Evolutionary conservation across 2,797 vertebrate genomes (phyloP).

Genomic region (Danio aesculapii): DNA sequence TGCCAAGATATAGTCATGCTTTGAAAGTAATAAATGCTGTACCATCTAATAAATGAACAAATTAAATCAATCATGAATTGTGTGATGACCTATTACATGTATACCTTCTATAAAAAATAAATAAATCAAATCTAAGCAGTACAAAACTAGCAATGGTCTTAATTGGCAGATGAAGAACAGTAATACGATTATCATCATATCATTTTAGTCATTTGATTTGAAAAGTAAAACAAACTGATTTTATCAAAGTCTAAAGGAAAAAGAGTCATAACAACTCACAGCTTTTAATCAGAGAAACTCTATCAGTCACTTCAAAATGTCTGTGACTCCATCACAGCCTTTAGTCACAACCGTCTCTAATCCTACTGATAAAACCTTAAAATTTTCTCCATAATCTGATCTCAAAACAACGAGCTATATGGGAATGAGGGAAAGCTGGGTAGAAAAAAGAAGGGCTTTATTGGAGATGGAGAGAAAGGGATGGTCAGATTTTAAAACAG

Average conservation of each 20-base stretch:
- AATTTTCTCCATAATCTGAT: constrained; percentile 74
- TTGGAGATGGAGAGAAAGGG: neutral
- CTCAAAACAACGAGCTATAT: constrained; percentile 66
- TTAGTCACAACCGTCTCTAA: constrained; percentile 57
- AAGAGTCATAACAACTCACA: neutral
- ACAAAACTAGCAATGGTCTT: neutral
- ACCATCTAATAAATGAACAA: neutral
- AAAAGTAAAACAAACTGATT: neutral
- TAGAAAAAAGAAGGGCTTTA: neutral
- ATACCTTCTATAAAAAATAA: neutral
- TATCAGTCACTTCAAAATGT: constrained; percentile 10
- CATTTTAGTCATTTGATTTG: neutral
- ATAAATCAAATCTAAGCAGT: neutral
- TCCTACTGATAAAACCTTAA: constrained; percentile 58
- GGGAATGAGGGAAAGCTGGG: constrained; percentile 39
- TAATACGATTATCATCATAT: neutral
- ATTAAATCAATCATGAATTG: neutral
- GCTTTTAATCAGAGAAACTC: neutral
- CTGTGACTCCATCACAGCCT: constrained; percentile 50
- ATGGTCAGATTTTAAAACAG: neutral
- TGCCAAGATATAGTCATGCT: constrained; percentile 18
- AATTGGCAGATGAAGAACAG: neutral
- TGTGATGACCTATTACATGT: neutral
- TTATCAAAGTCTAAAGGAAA: neutral
- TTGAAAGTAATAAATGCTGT: neutral